Evolutionary conservation across 2,888 invertebrate genomes (phyloP).

Genomic region (Agrochola lychnidis): DNA sequence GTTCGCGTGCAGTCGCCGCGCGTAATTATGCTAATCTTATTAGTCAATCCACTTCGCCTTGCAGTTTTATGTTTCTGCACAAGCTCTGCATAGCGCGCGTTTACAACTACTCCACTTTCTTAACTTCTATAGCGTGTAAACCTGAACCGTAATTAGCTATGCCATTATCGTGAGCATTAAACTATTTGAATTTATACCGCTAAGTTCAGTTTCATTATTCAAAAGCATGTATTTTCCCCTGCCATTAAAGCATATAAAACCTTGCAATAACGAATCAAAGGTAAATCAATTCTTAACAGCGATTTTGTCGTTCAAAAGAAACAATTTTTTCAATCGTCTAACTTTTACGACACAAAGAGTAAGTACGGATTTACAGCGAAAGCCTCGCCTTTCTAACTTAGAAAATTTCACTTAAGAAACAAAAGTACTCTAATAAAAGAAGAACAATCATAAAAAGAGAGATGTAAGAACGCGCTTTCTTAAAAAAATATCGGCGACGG

Average conservation of each 20-base stretch:
- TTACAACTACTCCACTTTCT: constrained; percentile 61
- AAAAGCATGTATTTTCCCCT: constrained; percentile 27
- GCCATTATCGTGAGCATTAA: constrained; percentile 59
- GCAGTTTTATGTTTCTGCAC: constrained; percentile 80
- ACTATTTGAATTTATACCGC: constrained; percentile 65
- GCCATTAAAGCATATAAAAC: constrained; percentile 22
- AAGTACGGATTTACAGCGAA: constrained; percentile 88
- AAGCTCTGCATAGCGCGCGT: constrained; percentile 65
- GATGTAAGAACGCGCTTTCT: constrained; percentile 83
- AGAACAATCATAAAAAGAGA: constrained; percentile 89
- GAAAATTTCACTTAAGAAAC: constrained; percentile 89
- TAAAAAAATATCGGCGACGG: constrained; percentile 73
- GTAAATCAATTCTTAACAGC: constrained; percentile 56
- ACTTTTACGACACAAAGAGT: constrained; percentile 87
- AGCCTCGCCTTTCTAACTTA: constrained; percentile 86
- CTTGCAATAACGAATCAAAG: constrained; percentile 56
- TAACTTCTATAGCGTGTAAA: constrained; percentile 65
- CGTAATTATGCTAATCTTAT: constrained; percentile 89
- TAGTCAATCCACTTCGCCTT: constrained; percentile 86
- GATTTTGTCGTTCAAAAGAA: constrained; percentile 69
- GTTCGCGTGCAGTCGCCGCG: constrained; percentile 82
- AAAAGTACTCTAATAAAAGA: constrained; percentile 90
- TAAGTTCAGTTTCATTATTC: constrained; percentile 35
- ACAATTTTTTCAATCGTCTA: constrained; percentile 87
- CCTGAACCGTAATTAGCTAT: constrained; percentile 63